phyloP scores from a whole-genome alignment of 2,113 vertebrate species.

The Urocitellus parryii region DNA sequence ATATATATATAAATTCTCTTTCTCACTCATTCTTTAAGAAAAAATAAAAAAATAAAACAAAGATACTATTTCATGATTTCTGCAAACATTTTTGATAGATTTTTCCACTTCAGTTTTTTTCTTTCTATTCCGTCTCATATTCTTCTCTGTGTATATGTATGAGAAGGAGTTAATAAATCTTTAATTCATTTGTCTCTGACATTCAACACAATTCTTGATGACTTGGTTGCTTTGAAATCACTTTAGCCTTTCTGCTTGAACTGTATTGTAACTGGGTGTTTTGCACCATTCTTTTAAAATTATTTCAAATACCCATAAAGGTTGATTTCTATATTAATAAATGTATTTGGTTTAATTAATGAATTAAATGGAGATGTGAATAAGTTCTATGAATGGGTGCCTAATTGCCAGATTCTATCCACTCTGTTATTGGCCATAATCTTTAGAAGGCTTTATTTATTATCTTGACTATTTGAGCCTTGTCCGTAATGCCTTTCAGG shows the following conservation, averaged over 20 bases:
- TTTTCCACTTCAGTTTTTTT: neutral
- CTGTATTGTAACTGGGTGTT: slow-evolving; percentile 3
- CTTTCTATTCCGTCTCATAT: neutral
- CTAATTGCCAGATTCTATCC: slow-evolving; percentile 10
- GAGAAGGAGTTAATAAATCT: neutral
- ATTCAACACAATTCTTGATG: neutral
- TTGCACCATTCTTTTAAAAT: slow-evolving; percentile 44
- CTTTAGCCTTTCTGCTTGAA: neutral
- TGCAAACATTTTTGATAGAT: neutral
- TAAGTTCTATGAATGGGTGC: neutral
- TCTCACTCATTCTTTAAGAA: too few species aligned
- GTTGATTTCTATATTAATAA: slow-evolving; percentile 60
- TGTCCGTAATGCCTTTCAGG: neutral
- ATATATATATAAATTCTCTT: too few species aligned
- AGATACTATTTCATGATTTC: neutral
- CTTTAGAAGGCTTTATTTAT: slow-evolving; percentile 27
- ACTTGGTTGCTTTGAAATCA: neutral
- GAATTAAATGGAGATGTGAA: slow-evolving; percentile 40
- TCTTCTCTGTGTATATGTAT: neutral
- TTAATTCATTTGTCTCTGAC: slow-evolving; percentile 34
- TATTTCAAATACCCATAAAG: slow-evolving; percentile 49
- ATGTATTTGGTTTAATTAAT: slow-evolving; percentile 55
- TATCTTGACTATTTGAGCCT: neutral
- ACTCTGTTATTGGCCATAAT: neutral
- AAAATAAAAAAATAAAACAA: neutral